Base-by-base conservation (phyloP, 2,888 invertebrate genomes). In the Epiblema foenella region DNA sequence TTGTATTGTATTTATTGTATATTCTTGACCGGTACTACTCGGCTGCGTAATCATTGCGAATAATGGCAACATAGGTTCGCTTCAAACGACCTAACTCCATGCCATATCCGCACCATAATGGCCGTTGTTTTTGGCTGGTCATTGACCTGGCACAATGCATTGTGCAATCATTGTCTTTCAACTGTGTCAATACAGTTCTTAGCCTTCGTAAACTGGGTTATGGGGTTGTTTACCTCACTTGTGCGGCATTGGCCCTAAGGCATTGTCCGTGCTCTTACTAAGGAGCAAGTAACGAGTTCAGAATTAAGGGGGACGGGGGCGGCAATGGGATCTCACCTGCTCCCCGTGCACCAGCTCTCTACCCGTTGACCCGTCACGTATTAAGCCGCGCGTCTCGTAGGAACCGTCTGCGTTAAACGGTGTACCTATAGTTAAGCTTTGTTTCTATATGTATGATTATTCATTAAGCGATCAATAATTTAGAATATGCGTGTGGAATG, bases 151-250 rank as follows among this genome's bases (percentile, higher is more conserved):
- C 51, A 65, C 69, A 69, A 59, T 52, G 59, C 29, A 18, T 68
- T 72, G 72, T 59, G 69, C 64, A 64, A 72, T 64, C 51, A 72
- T 72, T 72, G 72, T 72, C 59, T 72, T 51, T 29, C 33, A 70
- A 64, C 69, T 57, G 51, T 69, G 46, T 69, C 72, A 68, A 51
- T 64, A 65, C 64, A 39, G 65, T 70, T 70, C 65, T 70, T 59
- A 70, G 65, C 70, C 70, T 70, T 70, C 65, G 39, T 17, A 54
- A 70, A 70, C 59, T 70, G 65, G 70, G 70, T 65, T 70, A 65
- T 54, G 70, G 70, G 59, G 59, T 54, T 60, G 59, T 70, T 70
- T 65, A 66, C 59, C 59, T 66, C 54, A 46, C 46, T 70, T 24
- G 20, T 37, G 46, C 37, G 59, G 65, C 65, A 56, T 54, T 65